Evolutionary conservation across 2,797 vertebrate genomes (phyloP), one percentile per base, ranked within the genome.

Genomic region (Phrynocephalus forsythii): DNA sequence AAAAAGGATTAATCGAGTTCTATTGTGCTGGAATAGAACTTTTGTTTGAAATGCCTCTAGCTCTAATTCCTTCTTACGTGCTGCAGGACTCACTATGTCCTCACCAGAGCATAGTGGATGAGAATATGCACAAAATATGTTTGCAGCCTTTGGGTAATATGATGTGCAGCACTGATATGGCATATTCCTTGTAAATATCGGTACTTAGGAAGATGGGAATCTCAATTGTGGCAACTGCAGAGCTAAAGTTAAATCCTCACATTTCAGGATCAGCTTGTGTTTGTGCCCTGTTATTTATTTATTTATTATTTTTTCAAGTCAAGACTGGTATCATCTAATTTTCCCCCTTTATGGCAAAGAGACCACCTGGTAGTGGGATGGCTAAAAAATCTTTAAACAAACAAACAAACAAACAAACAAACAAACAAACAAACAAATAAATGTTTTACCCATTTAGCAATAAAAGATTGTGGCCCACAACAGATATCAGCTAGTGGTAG

Each of bases 11-110:
- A 83, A 77, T 24, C 9, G 38, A 50, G 44, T 67, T 83, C 66
- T 75, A 44, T 66, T 75, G 22, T 79, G 16, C 72, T 88, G 63
- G 26, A 72, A 30, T 50, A 82, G 5, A 75, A 20, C 38, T 15
- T 79, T 86, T 90, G 9, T 82, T 83, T 82, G 66, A 22, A 56
- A 85, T 79, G 38, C 33, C 20, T 84, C 26, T 50, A 83, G 22
- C 33, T 69, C 9, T 22, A 60, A 22, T 79, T 22, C n/a, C 24
- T 6, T 50, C 20, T 20, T 38, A 4, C 18, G 33, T 73, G 18
- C 30, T 73, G 72, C 8, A 20, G 15, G 71, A 24, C 60, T 18
- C 60, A 20, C 60, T 63, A 18, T 63, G 18, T 63, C 13, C 18
- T 63, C 1, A 63, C 16, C 18, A 63, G 60, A 63, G 18, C 60